A percentile compares a stretch with the other conserved stretches of the same genome.
Conservation (phyloP, 2,797 vertebrate genomes). For the Eremophila alpestris region DNA sequence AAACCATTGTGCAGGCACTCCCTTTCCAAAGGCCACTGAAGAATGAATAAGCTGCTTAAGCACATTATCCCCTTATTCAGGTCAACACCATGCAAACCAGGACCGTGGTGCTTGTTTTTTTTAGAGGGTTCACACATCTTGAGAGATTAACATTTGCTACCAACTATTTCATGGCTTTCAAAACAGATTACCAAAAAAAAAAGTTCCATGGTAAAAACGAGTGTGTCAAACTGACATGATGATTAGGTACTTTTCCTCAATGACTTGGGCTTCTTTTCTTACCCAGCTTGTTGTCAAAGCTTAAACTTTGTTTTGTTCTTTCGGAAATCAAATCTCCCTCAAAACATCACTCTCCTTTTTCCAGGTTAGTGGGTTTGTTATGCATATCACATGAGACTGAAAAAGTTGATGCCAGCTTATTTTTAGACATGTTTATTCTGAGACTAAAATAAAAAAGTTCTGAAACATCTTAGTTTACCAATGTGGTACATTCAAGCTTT, state of each 20-base stretch:
- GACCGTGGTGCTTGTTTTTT: background rate
- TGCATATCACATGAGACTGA: background rate
- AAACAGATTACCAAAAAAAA: conserved; percentile 20
- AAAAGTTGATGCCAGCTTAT: background rate
- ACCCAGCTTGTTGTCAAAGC: conserved; percentile 19
- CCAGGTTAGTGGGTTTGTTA: background rate
- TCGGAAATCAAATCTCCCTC: background rate
- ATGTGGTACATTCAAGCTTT: background rate
- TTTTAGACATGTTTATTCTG: background rate
- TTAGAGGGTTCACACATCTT: conserved; percentile 47
- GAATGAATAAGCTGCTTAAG: conserved; percentile 65
- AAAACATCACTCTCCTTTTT: background rate
- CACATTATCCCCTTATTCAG: conserved; percentile 67
- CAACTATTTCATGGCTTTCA: conserved; percentile 57
- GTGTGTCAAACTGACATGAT: conserved; percentile 45
- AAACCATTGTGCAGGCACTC: conserved; percentile 37
- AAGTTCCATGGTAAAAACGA: background rate
- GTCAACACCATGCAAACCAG: conserved; percentile 54
- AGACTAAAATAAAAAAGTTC: background rate
- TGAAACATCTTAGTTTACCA: background rate
- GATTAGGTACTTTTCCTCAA: conserved; percentile 45
- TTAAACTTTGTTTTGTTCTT: conserved; percentile 35
- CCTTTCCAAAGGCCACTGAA: conserved; percentile 42
- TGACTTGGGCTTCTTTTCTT: conserved; percentile 41
- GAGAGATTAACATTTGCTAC: conserved; percentile 66